These are phyloP conservation scores for Arizona elegans DNA, from an alignment of 2,113 vertebrate genomes.

Conservation along the genomic window DNA sequence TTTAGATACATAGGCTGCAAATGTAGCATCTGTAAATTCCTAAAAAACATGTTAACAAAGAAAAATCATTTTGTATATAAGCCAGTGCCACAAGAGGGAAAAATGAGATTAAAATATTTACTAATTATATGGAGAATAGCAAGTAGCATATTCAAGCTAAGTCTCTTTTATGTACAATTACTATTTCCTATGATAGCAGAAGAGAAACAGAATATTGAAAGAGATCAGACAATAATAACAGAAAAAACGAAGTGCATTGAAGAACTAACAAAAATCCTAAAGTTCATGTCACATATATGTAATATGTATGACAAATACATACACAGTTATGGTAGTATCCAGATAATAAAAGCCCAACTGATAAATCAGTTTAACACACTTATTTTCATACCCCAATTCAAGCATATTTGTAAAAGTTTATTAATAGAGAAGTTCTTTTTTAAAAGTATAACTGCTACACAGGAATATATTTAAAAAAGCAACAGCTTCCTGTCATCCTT, in stretches of 20 bases:
- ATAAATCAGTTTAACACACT: not conserved
- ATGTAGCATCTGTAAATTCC: not conserved
- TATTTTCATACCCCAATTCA: too few species aligned
- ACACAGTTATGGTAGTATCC: not conserved
- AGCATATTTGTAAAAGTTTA: too few species aligned
- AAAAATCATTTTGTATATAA: not conserved
- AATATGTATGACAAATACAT: not conserved
- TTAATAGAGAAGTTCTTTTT: too few species aligned
- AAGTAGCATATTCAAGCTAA: not conserved
- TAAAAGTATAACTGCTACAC: too few species aligned
- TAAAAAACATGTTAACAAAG: not conserved
- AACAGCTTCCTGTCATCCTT: too few species aligned
- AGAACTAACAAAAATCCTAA: not conserved
- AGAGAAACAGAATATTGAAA: not conserved
- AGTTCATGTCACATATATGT: not conserved
- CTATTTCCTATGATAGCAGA: not conserved
- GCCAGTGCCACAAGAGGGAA: not conserved
- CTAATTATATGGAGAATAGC: not conserved
- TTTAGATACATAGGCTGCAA: not conserved
- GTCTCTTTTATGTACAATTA: not conserved
- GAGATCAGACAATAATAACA: not conserved
- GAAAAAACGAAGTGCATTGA: not conserved
- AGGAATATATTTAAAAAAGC: too few species aligned
- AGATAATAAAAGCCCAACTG: not conserved
- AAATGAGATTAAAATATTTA: not conserved